A percentile compares a stretch with the other conserved stretches of the same genome.
phyloP scores from a whole-genome alignment of 2,113 vertebrate species.

The Aldabrachelys gigantea region DNA sequence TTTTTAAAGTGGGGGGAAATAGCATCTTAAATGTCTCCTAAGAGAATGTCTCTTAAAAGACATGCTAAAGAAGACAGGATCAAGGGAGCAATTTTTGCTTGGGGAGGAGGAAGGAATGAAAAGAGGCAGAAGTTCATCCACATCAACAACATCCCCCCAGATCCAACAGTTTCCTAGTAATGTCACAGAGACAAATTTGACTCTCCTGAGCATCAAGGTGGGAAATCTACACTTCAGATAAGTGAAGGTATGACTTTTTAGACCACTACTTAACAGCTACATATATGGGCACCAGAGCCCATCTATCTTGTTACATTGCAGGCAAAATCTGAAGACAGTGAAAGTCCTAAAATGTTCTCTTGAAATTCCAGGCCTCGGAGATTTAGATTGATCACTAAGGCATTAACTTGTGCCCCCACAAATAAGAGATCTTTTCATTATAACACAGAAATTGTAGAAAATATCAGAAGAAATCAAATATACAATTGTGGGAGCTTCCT shows the following conservation, averaged over 20 bases:
- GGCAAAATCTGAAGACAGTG: neutral
- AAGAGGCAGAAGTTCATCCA: neutral
- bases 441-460: neutral
- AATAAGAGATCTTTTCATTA: neutral
- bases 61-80: neutral
- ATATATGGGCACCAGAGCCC: neutral
- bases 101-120: neutral
- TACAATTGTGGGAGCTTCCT: neutral
- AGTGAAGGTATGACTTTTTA: neutral
- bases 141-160: neutral
- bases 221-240: neutral
- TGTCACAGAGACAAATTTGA: neutral
- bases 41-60: neutral
- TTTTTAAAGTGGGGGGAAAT: neutral
- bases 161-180: neutral
- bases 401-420: neutral
- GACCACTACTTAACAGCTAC: neutral
- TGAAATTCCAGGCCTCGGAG: neutral
- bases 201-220: neutral
- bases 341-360: neutral
- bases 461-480: accelerated
- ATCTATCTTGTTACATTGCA: neutral
- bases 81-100: neutral
- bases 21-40: neutral
- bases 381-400: neutral